Conservation (phyloP, 2,888 invertebrate species). For the Bedellia somnulentella region DNA sequence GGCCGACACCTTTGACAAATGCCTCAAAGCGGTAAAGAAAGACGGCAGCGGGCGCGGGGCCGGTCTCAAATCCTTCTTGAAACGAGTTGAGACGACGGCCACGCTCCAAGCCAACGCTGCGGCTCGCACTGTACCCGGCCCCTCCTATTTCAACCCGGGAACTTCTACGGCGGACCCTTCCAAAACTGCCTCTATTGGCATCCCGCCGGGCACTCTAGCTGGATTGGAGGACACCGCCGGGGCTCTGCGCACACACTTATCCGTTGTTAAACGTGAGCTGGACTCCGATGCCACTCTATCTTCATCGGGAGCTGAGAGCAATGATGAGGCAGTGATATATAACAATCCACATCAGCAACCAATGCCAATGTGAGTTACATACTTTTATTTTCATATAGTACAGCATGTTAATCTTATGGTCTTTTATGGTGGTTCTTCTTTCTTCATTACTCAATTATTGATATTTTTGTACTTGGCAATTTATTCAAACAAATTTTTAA, state of each 20-base stretch:
- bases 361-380: conserved; percentile 81
- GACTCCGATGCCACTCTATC: conserved; percentile 94
- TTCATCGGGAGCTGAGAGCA: conserved; percentile 92
- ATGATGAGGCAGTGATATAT: conserved; percentile 83
- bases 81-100: conserved; percentile 43
- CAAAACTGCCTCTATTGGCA: conserved; percentile 62
- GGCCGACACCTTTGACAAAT: conserved; percentile 64
- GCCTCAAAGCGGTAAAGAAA: conserved; percentile 71
- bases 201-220: conserved; percentile 67
- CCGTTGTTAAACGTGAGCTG: conserved; percentile 72
- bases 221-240: conserved; percentile 74
- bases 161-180: conserved; percentile 78
- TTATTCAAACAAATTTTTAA: too few relatives aligned
- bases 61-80: conserved; percentile 43
- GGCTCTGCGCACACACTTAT: conserved; percentile 71
- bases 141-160: conserved; percentile 48
- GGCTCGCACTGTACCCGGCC: conserved; percentile 31
- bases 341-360: conserved; percentile 76
- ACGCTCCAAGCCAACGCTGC: conserved; percentile 44
- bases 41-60: conserved; percentile 47
- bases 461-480: too few relatives aligned
- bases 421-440: too few relatives aligned
- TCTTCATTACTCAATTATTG: too few relatives aligned
- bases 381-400: too few relatives aligned
- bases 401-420: conserved; percentile 1